Evolutionary conservation across 2,797 vertebrate genomes (phyloP).

Genomic region (Sebastes ruberrimus): DNA sequence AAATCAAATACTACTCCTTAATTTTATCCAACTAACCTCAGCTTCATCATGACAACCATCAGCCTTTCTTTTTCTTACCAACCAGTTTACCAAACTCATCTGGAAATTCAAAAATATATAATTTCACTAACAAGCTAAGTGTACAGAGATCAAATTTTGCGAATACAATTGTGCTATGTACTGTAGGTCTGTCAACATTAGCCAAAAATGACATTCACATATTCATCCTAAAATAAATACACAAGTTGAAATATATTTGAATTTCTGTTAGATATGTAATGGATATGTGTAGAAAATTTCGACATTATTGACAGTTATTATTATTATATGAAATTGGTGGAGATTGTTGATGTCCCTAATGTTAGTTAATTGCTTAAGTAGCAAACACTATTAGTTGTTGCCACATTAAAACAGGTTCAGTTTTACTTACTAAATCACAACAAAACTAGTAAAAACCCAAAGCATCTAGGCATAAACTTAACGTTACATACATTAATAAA

Average conservation of each 20-base stretch:
- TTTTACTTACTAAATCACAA: too few species aligned
- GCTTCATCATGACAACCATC: neutral
- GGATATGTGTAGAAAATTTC: rapidly evolving
- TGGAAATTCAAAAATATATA: neutral
- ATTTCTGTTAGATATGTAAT: neutral
- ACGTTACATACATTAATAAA: neutral
- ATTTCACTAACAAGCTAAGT: neutral
- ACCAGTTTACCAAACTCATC: neutral
- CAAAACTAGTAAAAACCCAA: neutral
- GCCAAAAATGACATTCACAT: neutral
- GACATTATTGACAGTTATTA: too few species aligned
- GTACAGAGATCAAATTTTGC: too few species aligned
- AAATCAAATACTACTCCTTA: neutral
- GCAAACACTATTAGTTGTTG: too few species aligned
- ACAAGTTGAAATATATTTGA: neutral
- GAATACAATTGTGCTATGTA: neutral
- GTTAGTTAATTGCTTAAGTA: too few species aligned
- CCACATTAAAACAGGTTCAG: too few species aligned
- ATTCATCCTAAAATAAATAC: neutral
- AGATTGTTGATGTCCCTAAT: too few species aligned
- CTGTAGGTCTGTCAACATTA: neutral
- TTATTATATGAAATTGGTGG: too few species aligned
- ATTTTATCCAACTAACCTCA: neutral
- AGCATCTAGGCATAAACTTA: neutral
- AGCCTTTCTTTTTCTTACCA: neutral